Evolutionary conservation across 2,113 vertebrate species (phyloP).

Genomic region (Caretta caretta): DNA sequence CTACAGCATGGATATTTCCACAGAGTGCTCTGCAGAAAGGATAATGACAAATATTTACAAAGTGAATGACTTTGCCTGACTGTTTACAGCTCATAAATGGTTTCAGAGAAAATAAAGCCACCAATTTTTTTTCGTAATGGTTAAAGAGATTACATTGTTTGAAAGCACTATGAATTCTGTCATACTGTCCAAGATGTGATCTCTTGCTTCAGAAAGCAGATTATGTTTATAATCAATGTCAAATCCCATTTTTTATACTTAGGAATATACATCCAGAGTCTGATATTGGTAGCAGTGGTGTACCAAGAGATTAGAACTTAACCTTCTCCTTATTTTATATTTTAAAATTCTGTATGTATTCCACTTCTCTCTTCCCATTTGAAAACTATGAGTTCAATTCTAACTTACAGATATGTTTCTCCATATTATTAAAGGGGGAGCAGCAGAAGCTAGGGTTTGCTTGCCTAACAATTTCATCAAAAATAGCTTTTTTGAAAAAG

Average conservation of each 20-base stretch:
- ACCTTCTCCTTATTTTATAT: not conserved
- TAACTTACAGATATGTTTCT: not conserved
- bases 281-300: not conserved
- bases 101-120: not conserved
- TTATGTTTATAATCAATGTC: not conserved
- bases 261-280: not conserved
- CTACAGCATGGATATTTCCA: not conserved
- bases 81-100: rapidly evolving
- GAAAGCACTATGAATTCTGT: not conserved
- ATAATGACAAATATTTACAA: not conserved
- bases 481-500: not conserved
- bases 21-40: not conserved
- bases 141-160: not conserved
- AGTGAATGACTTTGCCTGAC: not conserved
- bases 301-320: not conserved
- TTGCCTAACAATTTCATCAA: not conserved
- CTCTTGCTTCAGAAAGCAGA: not conserved
- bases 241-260: not conserved
- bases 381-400: not conserved
- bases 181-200: not conserved
- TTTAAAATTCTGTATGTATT: rapidly evolving
- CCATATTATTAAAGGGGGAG: not conserved
- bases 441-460: not conserved
- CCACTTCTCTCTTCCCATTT: not conserved
- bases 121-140: not conserved